Base-by-base conservation (phyloP, 2,113 vertebrate genomes). In the Oncorhynchus clarkii region DNA sequence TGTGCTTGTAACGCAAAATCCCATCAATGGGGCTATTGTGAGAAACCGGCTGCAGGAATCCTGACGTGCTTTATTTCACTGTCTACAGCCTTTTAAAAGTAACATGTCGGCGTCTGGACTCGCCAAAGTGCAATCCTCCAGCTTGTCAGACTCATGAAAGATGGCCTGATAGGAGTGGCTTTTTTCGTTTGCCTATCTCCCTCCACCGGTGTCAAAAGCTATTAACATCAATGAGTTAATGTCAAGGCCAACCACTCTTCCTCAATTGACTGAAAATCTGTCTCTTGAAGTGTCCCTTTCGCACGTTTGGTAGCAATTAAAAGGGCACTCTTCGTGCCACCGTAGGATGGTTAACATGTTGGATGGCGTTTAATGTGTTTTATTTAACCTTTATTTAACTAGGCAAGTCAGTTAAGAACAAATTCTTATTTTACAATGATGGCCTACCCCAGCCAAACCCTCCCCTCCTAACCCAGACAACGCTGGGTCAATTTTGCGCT, bases 21-120 rank as follows among this genome's bases (percentile, higher is more conserved):
- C 73, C 71, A 86, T 93, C 89, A 93, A 91, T 92, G 87, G 81
- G 29, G 59, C 29, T 78, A 89, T 93, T 93, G 91, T 92, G 77
- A 73, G 71, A 76, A 59, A 74, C 6, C 74, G 39, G 78, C 84
- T 86, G 82, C 80, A 59, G 82, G 86, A 87, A 81, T 84, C 85
- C 78, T 80, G 86, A 86, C 80, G 81, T 82, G 73, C 85, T 89
- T 89, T 86, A 89, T 62, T 62, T 87, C 86, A 80, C 85, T 20
- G 79, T 16, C 74, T 77, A 75, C 71, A 2, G 51, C 57, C 77
- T 71, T 74, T 78, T 85, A 87, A 82, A 88, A 88, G 88, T 77
- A 75, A 79, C 73, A 73, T 70, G 77, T 80, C 65, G 72, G 60
- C 77, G 87, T 89, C 81, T 74, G 59, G 7, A 22, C 59, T 24